Evolutionary conservation across 2,797 vertebrate species (phyloP), one percentile per base, ranked within the genome.

Genomic region (Amphiprion clarkii): DNA sequence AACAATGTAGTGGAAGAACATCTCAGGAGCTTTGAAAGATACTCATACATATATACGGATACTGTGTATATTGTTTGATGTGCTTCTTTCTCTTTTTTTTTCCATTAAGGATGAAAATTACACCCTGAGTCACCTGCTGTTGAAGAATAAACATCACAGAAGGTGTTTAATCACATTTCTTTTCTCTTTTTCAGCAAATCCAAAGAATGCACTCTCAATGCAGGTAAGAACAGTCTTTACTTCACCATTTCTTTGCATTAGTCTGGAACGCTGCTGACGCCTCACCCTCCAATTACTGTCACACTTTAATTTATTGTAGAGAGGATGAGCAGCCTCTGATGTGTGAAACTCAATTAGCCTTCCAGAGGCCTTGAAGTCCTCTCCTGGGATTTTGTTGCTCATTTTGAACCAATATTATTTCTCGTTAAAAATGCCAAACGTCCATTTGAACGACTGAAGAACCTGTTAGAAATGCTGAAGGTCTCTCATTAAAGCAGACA

Each of bases 161-260:
- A 42, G 39, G 71, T 9, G 21, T 62, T 6, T 58, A 0, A 54
- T 53, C 59, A 0, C 36, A 21, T 12, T 49, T 11, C 27, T 9
- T 60, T 1, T 27, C 71, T 89, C 70, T 83, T 19, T 94, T 94
- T 73, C 92, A 98, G 97, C 87, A 97, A 97, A 95, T 94, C 96
- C 87, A 97, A 97, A 94, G 96, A 98, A 91, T 95, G 95, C 79
- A 91, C 93, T 78, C 90, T 96, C 86, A 97, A 96, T 75, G 87
- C 96, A 86, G 97, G 97, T 98, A 89, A 93, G 94, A 68, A 13
- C 2, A 5, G 9, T 23, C 17, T 33, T 54, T 48, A 13, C 5
- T 12, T 39, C 36, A 39, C 36, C 10, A 39, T 39, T 54, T 12
- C 52, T 27, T 16, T 27, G 13, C 3, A 16, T 27, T 54, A 3